A percentile compares a stretch with the other conserved stretches of the same genome.
phyloP scores from a whole-genome alignment of 1,140 invertebrate species.

The Geopemphigus sp. region DNA sequence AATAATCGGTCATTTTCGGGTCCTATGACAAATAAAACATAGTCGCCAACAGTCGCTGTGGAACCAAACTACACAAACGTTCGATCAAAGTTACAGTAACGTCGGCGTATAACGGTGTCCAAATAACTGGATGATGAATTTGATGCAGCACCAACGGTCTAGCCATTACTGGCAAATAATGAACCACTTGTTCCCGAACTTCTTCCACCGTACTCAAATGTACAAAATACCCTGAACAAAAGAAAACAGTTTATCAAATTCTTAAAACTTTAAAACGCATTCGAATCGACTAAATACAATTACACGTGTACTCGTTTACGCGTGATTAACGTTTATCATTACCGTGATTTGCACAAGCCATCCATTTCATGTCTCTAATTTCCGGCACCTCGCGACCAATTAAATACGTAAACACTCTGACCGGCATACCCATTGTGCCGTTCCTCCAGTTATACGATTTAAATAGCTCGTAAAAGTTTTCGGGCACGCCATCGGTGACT shows the following conservation, averaged over 20 bases:
- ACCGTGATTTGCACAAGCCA: conserved; percentile 93
- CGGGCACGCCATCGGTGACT: conserved; percentile 94
- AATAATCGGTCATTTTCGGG: conserved; percentile 82
- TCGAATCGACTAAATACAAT: background rate
- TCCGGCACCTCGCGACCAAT: conserved; percentile 87
- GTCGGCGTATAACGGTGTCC: conserved; percentile 91
- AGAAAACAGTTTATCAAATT: background rate
- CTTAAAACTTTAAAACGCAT: background rate
- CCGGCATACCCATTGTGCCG: conserved; percentile 63
- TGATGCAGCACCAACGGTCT: conserved; percentile 77
- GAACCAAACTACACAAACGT: background rate
- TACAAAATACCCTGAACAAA: conserved; percentile 79
- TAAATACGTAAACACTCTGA: conserved; percentile 95
- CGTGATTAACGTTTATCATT: conserved; percentile 45
- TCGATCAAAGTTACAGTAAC: conserved; percentile 64
- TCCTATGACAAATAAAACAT: conserved; percentile 66
- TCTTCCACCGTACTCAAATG: conserved; percentile 90
- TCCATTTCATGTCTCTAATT: conserved; percentile 85
- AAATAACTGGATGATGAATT: conserved; percentile 76
- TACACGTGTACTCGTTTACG: background rate
- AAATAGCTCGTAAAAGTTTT: conserved; percentile 89
- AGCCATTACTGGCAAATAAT: conserved; percentile 88
- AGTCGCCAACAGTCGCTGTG: conserved; percentile 43
- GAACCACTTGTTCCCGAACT: conserved; percentile 89
- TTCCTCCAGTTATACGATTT: conserved; percentile 75